Evolutionary conservation across 2,888 invertebrate genomes (phyloP).

Genomic region (Malthinus seriepunctatus): DNA sequence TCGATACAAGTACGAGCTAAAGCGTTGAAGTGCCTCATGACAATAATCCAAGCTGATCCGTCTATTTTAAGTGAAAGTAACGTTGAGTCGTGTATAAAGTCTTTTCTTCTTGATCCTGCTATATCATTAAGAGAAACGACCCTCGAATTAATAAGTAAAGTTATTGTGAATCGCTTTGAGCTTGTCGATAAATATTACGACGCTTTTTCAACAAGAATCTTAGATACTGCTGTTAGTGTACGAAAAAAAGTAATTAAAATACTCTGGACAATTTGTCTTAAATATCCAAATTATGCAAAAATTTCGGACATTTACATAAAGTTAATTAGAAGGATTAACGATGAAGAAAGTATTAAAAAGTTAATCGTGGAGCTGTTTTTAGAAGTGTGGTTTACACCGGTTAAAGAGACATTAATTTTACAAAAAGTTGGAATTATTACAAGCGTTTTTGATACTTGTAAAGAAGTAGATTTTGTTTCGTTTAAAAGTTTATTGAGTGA

Average conservation of each 20-base stretch:
- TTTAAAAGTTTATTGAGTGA: conserved; percentile 88
- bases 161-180: conserved; percentile 88
- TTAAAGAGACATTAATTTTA: conserved; percentile 61
- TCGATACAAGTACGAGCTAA: conserved; percentile 91
- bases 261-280: conserved; percentile 91
- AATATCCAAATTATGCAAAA: conserved; percentile 88
- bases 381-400: conserved; percentile 95
- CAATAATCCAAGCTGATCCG: conserved; percentile 95
- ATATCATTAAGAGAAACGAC: conserved; percentile 95
- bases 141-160: conserved; percentile 94
- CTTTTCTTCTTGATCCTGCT: conserved; percentile 89
- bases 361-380: conserved; percentile 95
- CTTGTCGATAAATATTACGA: conserved; percentile 93
- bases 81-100: conserved; percentile 90
- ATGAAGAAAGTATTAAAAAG: conserved; percentile 91
- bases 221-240: conserved; percentile 97
- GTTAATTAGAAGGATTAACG: conserved; percentile 92
- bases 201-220: conserved; percentile 83
- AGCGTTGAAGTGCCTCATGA: conserved; percentile 94
- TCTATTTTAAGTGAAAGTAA: conserved; percentile 79
- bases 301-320: conserved; percentile 96
- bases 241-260: conserved; percentile 96
- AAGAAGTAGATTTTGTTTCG: conserved; percentile 84
- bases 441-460: conserved; percentile 83
- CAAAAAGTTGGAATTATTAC: conserved; percentile 91